A percentile compares a stretch with the other conserved stretches of the same genome.
These are phyloP conservation scores for Bryconaethiops microstoma DNA, from an alignment of 2,797 vertebrate species.

Conservation along the genomic window DNA sequence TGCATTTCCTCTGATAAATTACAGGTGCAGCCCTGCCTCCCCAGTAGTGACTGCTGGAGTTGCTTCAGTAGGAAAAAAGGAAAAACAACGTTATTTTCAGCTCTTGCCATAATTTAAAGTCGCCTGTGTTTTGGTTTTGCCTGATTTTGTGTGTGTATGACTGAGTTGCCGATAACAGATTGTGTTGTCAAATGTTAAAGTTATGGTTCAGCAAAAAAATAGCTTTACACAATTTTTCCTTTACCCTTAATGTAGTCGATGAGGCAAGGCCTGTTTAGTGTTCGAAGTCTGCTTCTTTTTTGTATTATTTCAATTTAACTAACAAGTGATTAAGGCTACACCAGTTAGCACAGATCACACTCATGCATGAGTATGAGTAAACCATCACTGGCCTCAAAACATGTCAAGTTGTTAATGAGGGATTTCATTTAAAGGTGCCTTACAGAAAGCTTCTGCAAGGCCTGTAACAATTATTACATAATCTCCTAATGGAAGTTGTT, in stretches of 20 bases:
- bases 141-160: not conserved
- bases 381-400: too few species aligned
- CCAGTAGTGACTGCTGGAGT: conserved; percentile 1
- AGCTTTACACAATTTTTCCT: not conserved
- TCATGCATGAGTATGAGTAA: not conserved
- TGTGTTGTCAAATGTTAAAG: not conserved
- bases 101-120: not conserved
- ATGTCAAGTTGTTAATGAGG: too few species aligned
- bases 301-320: not conserved
- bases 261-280: not conserved
- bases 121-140: not conserved
- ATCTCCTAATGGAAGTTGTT: too few species aligned
- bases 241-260: not conserved
- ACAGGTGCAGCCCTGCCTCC: conserved; percentile 10
- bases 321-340: not conserved
- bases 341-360: not conserved
- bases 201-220: not conserved
- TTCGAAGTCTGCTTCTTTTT: not conserved
- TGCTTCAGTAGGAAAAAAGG: conserved; percentile 10
- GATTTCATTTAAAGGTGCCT: too few species aligned
- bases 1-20: conserved; percentile 46
- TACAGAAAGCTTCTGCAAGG: too few species aligned
- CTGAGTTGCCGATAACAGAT: not conserved
- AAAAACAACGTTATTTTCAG: conserved; percentile 32
- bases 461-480: too few species aligned